phyloP scores from a whole-genome alignment of 2,797 vertebrate genomes.

The Balearica regulorum region DNA sequence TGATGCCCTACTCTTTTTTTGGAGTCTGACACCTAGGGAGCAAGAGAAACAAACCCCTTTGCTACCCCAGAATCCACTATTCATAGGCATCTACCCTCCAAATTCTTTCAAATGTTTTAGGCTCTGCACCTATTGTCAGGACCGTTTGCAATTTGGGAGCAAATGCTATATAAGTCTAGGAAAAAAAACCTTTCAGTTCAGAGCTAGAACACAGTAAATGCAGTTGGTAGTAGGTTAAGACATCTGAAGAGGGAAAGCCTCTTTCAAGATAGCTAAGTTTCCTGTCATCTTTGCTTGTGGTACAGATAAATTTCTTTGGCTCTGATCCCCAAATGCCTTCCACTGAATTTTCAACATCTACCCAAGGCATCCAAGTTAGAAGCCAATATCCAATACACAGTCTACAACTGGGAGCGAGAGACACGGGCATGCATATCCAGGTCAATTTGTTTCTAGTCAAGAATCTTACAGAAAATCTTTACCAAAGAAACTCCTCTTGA shows the following conservation, averaged over 20 bases:
- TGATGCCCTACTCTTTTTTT: background rate
- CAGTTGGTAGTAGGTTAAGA: background rate
- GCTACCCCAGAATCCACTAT: background rate
- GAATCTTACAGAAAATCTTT: background rate
- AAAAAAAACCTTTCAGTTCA: background rate
- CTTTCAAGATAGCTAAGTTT: background rate
- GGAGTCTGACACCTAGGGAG: background rate
- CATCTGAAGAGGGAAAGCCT: background rate
- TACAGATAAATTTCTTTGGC: background rate
- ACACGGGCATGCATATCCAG: background rate
- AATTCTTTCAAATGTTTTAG: background rate
- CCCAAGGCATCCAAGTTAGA: background rate
- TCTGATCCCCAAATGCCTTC: background rate
- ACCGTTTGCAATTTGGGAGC: background rate
- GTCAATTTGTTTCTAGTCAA: background rate
- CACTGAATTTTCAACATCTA: background rate
- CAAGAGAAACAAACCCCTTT: background rate
- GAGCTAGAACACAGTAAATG: background rate
- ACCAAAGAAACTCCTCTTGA: background rate
- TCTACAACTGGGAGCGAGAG: background rate
- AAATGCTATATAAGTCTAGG: background rate
- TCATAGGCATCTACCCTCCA: background rate
- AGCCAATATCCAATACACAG: background rate
- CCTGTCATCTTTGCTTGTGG: background rate
- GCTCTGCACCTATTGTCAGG: background rate